Conservation (phyloP, 2,797 vertebrate genomes). For the Phoxinus dragarum region DNA sequence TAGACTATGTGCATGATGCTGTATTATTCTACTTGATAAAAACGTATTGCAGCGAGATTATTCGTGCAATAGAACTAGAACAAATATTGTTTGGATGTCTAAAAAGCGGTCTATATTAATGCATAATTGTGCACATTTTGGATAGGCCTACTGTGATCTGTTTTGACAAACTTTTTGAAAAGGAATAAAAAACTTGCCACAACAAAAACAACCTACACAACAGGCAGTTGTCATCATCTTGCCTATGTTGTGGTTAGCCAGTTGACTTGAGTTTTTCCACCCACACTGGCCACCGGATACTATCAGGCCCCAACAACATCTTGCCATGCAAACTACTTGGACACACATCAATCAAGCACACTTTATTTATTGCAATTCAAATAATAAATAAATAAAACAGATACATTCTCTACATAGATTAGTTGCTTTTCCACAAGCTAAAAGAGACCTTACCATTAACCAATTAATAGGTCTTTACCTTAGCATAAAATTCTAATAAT, state of each 20-base stretch:
- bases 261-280: background rate
- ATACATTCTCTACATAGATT: no score
- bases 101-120: background rate
- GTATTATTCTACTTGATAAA: no score
- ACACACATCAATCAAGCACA: background rate
- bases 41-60: no score
- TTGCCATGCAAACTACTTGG: background rate
- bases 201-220: background rate
- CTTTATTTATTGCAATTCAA: background rate
- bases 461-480: no score
- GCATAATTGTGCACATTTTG: background rate
- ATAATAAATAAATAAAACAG: no score
- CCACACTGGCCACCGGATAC: constrained; percentile 2
- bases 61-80: no score
- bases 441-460: no score
- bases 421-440: no score
- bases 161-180: background rate
- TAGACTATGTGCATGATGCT: no score
- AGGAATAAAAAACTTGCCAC: background rate
- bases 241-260: background rate
- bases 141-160: background rate
- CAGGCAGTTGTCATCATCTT: background rate
- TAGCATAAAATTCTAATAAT: no score
- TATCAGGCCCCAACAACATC: background rate
- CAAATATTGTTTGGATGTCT: background rate